Base-by-base conservation (phyloP, 2,113 vertebrate genomes). In the Microcebus jonahi region DNA sequence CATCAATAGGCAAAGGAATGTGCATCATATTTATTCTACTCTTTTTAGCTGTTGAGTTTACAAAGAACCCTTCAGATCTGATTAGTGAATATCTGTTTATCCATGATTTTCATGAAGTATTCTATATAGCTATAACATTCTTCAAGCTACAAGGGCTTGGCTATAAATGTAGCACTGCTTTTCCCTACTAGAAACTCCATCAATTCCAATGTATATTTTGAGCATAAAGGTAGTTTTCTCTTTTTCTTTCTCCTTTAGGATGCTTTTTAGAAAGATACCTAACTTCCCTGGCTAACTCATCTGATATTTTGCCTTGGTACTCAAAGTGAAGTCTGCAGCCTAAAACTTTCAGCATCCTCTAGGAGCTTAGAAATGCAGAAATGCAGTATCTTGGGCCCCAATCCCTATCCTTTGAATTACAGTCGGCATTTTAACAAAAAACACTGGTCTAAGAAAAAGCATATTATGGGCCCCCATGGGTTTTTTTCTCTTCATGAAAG, bases 351-450 rank as follows among this genome's bases (percentile, higher is more conserved):
- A 81, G 12, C 70, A 90, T 83, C 48, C 45, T 11, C 20, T 73
- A 34, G 4, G 27, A 94, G 39, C 63, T 50, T 88, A 39, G 53
- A 55, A 55, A 55, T 50, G 70, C 48, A 70, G 39, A 96, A 93
- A 85, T 61, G 29, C 18, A 34, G 21, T 50, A 39, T 88, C 18
- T 65, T 25, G 1, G 20, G 21, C 15, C 6, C 23, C 15, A 71
- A 34, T 3, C 3, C 18, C 8, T 39, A 57, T 0, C 20, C 39
- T 70, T 6, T 61, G 4, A 86, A 61, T 50, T 34, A 79, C n/a
- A 96, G 82, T 70, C 50, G 71, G 45, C 53, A 71, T 53, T 36
- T 96, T 85, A 81, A 76, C 36, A 36, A 96, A 57, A 93, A 96
- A 87, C 39, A 87, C 3, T 57, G 67, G 36, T 55, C 42, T 75